Percentiles rank a stretch among this genome's conserved stretches.
Conservation (phyloP, 1,140 invertebrate genomes). For the Hyles vespertilio region DNA sequence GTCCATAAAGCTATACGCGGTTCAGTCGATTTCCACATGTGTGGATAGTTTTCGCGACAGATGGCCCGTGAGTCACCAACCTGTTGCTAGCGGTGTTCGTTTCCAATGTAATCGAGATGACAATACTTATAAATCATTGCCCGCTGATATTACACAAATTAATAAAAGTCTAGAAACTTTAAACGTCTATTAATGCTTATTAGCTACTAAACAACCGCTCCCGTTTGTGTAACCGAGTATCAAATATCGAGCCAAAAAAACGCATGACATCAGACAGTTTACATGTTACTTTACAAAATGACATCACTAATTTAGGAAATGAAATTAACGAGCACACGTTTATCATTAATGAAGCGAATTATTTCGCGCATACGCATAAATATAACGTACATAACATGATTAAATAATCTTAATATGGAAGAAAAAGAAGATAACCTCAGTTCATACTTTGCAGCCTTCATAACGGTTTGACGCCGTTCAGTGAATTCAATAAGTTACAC, state of each 20-base stretch:
- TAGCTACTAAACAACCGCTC: constrained; percentile 28
- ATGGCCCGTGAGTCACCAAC: constrained; percentile 68
- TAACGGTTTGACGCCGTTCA: too few species aligned
- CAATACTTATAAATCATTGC: constrained; percentile 48
- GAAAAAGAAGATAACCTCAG: too few species aligned
- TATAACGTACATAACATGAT: too few species aligned
- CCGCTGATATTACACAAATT: constrained; percentile 30
- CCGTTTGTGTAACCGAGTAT: constrained; percentile 29
- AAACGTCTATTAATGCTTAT: constrained; percentile 24
- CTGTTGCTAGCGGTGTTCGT: constrained; percentile 44
- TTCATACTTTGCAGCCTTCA: too few species aligned
- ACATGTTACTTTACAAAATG: constrained; percentile 32
- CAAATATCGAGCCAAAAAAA: constrained; percentile 33
- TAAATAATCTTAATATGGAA: too few species aligned
- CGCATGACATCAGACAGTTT: constrained; percentile 52
- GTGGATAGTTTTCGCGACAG: constrained; percentile 64
- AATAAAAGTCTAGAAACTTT: constrained; percentile 28
- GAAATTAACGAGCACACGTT: constrained; percentile 31
- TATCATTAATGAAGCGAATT: background rate
- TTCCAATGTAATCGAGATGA: constrained; percentile 50
- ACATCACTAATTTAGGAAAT: constrained; percentile 56
- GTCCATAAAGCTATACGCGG: constrained; percentile 39
- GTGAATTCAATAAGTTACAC: too few species aligned
- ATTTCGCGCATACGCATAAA: too few species aligned
- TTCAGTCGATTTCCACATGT: constrained; percentile 60